phyloP scores from a whole-genome alignment of 2,888 invertebrate genomes.

The Athalia circularis region DNA sequence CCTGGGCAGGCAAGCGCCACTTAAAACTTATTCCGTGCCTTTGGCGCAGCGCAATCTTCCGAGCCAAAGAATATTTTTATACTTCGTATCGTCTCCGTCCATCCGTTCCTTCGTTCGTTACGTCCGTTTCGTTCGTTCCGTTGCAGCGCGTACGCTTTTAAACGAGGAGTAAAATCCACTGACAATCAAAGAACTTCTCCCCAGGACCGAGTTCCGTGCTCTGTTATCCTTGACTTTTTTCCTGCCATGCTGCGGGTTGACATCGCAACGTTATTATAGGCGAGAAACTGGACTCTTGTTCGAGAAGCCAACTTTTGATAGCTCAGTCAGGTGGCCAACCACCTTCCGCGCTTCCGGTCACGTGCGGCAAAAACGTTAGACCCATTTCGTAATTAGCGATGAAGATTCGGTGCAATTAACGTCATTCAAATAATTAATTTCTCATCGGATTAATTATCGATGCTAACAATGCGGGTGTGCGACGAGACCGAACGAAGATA shows the following conservation, averaged over 20 bases:
- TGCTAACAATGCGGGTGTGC: conserved; percentile 14
- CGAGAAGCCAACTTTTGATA: conserved; percentile 7
- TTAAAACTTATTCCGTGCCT: conserved; percentile 62
- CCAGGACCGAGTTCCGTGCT: neutral
- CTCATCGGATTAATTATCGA: neutral
- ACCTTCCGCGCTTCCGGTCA: conserved; percentile 17
- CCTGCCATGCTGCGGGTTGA: conserved; percentile 3
- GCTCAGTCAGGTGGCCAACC: neutral
- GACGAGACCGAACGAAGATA: conserved; percentile 18
- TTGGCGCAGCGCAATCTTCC: conserved; percentile 30
- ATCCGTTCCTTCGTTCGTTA: conserved; percentile 5
- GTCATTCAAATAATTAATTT: conserved; percentile 22
- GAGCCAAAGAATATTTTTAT: conserved; percentile 34
- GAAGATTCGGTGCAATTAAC: neutral
- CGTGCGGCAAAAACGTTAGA: conserved; percentile 24
- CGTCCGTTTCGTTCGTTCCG: conserved; percentile 24
- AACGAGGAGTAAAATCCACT: conserved; percentile 11
- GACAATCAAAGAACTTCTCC: neutral
- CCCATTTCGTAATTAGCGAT: conserved; percentile 2
- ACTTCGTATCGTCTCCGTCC: neutral
- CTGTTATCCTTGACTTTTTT: conserved; percentile 28
- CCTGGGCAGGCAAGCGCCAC: conserved; percentile 57
- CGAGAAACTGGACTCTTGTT: conserved; percentile 14
- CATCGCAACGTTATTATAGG: neutral
- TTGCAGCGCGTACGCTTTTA: conserved; percentile 23